Evolutionary conservation across 2,113 vertebrate genomes (phyloP).

Genomic region (Leptobrachium leishanense): DNA sequence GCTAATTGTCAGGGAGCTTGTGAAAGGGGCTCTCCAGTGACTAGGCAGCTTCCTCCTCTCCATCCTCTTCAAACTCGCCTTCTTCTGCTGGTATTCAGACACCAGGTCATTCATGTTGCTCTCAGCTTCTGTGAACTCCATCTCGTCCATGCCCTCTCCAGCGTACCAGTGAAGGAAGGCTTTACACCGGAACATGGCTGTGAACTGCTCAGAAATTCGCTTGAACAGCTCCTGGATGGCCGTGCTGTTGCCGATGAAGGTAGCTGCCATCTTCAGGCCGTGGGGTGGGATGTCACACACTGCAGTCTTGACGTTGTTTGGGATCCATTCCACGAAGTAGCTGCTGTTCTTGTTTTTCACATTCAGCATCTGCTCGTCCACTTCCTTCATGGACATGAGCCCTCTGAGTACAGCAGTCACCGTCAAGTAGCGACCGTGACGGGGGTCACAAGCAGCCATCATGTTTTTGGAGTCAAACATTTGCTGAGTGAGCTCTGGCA

Average conservation of each 20-base stretch:
- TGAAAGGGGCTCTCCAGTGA: neutral
- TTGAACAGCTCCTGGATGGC: no score
- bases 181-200: constrained; percentile 82
- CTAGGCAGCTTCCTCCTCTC: constrained; percentile 62
- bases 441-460: constrained; percentile 64
- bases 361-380: no score
- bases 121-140: no score
- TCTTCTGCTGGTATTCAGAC: constrained; percentile 61
- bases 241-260: no score
- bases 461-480: no score
- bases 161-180: constrained; percentile 87
- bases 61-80: constrained; percentile 70
- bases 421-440: constrained; percentile 74
- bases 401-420: constrained; percentile 72
- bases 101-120: no score
- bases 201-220: no score
- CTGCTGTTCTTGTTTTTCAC: no score
- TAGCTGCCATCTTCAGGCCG: constrained; percentile 55
- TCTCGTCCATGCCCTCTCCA: no score
- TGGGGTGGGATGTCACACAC: constrained; percentile 68
- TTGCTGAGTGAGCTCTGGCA: constrained; percentile 30
- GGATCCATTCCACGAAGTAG: constrained; percentile 52
- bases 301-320: constrained; percentile 71
- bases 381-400: constrained; percentile 66
- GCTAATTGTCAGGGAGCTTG: no score